Base-by-base conservation (phyloP, 2,888 invertebrate genomes). In the Drosophila lutescens region DNA sequence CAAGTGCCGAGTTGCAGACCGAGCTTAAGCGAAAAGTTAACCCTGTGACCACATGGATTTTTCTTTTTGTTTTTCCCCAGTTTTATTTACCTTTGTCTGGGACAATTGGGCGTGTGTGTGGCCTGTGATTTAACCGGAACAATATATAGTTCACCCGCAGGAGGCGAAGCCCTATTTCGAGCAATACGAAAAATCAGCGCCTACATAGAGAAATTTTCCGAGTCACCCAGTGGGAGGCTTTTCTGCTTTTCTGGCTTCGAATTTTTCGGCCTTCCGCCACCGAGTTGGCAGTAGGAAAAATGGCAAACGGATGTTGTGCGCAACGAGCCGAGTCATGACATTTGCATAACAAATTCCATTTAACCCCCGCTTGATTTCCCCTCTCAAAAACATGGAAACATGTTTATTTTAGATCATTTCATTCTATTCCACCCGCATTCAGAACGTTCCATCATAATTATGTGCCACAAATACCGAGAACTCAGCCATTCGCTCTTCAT, bases 271-370 rank as follows among this genome's bases (percentile, higher is more conserved):
- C 62, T 62, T 71, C 51, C 47, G 50, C 50, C 50, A 50, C 40
- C 40, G 38, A 74, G 63, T 77, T 67, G 79, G 59, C 74, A 61
- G 40, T 66, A 15, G 63, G 69, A 77, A 73, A 76, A 78, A 74
- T 84, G 72, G 54, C 34, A 57, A 76, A 43, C 77, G 83, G 83
- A 83, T 79, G 77, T 73, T 79, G 77, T 65, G 79, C 86, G 62
- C 77, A 79, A 70, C 74, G 74, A 80, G 73, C 69, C 80, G 71
- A 66, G 46, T 76, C 71, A 72, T 68, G 69, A 50, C 66, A 83
- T 86, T 84, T 83, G 77, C 86, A 86, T 84, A 76, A 83, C 46
- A 61, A 70, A 71, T 72, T 65, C 56, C 50, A 55, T 61, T 69
- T 30, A 26, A 20, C 32, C 51, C 26, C 15, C 38, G 55, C 66